These are phyloP conservation scores for Typhlichthys subterraneus DNA, from an alignment of 2,797 vertebrate species.

Conservation along the genomic window DNA sequence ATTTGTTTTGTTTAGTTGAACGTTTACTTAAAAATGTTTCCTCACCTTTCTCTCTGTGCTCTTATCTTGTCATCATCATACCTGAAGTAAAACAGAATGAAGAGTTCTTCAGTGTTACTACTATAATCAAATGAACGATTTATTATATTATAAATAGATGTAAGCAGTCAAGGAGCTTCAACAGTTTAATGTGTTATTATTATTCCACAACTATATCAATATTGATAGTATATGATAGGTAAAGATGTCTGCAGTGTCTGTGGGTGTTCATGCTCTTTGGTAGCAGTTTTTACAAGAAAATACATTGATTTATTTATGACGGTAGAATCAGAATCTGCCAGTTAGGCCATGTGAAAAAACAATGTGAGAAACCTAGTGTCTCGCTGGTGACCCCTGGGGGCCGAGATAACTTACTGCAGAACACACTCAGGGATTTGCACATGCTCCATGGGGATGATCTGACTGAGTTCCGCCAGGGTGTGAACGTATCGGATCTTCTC, in stretches of 20 bases:
- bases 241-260: no score
- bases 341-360: background rate
- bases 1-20: background rate
- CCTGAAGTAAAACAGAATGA: conserved; percentile 59
- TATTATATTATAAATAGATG: background rate
- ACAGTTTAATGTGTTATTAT: no score
- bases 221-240: no score
- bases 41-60: conserved; percentile 86
- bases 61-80: conserved; percentile 90
- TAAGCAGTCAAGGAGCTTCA: no score
- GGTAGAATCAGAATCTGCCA: background rate
- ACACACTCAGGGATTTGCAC: conserved; percentile 95
- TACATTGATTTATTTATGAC: background rate
- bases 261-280: no score
- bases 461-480: conserved; percentile 88
- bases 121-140: background rate
- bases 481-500: conserved; percentile 95
- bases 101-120: background rate
- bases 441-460: conserved; percentile 94
- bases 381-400: conserved; percentile 49
- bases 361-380: conserved; percentile 3
- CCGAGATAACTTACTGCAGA: conserved; percentile 85
- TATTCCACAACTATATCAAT: no score
- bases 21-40: background rate
- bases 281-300: background rate